phyloP scores from a whole-genome alignment of 2,797 vertebrate genomes.

The Acestrorhynchus altus region DNA sequence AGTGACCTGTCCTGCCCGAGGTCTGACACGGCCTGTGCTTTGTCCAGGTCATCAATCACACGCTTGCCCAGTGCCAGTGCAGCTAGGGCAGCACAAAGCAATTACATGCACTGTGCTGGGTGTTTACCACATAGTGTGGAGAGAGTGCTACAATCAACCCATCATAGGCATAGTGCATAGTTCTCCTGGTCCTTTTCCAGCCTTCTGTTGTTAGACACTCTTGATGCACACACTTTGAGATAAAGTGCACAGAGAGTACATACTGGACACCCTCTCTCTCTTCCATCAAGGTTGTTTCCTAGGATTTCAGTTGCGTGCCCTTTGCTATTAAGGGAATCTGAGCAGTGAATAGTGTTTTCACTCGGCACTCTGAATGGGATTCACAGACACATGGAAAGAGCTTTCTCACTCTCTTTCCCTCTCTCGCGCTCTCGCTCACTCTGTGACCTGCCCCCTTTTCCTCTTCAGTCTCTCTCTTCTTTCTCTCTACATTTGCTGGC shows the following conservation, averaged over 20 bases:
- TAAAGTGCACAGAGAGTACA: conserved; percentile 52
- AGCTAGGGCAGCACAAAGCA: conserved; percentile 20
- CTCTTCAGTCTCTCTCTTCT: conserved; percentile 20
- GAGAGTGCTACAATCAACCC: conserved; percentile 28
- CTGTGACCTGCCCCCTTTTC: conserved; percentile 1
- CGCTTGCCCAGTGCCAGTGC: not conserved
- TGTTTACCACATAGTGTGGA: conserved; percentile 5
- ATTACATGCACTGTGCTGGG: conserved; percentile 21
- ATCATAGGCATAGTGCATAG: not conserved
- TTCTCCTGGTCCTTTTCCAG: conserved; percentile 5
- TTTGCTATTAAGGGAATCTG: conserved; percentile 79
- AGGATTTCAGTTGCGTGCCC: conserved; percentile 77
- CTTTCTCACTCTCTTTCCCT: conserved; percentile 35
- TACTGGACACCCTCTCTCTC: conserved; percentile 54
- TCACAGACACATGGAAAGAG: conserved; percentile 75
- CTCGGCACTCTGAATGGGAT: conserved; percentile 79
- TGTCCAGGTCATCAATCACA: conserved; percentile 43
- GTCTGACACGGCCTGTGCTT: conserved; percentile 25
- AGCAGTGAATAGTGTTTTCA: conserved; percentile 82
- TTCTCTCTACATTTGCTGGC: conserved; percentile 40
- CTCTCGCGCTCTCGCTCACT: conserved; percentile 19
- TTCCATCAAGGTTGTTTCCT: conserved; percentile 77
- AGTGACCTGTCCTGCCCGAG: conserved; percentile 40
- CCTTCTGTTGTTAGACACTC: not conserved
- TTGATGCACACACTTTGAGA: conserved; percentile 31